Evolutionary conservation across 1,140 invertebrate genomes (phyloP), one percentile per base, ranked within the genome.

Genomic region (Macrobrachium rosenbergii): DNA sequence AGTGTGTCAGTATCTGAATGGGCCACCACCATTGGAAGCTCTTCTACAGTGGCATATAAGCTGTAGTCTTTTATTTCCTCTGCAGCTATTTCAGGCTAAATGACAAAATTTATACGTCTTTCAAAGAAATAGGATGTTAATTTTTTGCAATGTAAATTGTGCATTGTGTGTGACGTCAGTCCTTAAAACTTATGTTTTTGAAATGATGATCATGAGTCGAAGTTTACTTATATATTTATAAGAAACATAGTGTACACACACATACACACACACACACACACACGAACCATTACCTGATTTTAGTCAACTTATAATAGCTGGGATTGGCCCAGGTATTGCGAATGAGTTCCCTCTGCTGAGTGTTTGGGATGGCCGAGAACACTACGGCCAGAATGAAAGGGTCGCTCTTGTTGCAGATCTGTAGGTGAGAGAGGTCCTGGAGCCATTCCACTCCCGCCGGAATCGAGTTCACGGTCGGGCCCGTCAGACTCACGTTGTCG

Each of bases 351-450:
- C 82, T 75, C 58, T 60, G 12, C 23, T 58, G 1, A 72, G 77
- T 64, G 73, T 84, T 58, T 3, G 76, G 72, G 7, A 84, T 60
- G 37, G 82, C 82, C 10, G 82, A 77, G 59, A 63, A 58, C 28
- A 84, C 82, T 19, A 77, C 37, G 23, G 73, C 82, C 19, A 84
- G 73, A 58, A 84, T 45, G 72, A 84, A 84, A 62, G 82, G 73
- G 2, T 17, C 60, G 23, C 58, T 84, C 11, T 12, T 59, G n/a
- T 75, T 83, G 37, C 82, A 84, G 60, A 84, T 60, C 0, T 23
- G 73, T 6, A 21, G 37, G 52, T 62, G 23, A 10, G 59, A 63
- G 6, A 84, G 82, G 37, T 84, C 82, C 60, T 84, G 73, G 37
- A 77, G 19, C 82, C 82, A 84, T 17, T 17, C 11, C 72, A 84